These are phyloP conservation scores for Drosophila rhopaloa DNA, from an alignment of 1,140 invertebrate genomes.

Conservation along the genomic window DNA sequence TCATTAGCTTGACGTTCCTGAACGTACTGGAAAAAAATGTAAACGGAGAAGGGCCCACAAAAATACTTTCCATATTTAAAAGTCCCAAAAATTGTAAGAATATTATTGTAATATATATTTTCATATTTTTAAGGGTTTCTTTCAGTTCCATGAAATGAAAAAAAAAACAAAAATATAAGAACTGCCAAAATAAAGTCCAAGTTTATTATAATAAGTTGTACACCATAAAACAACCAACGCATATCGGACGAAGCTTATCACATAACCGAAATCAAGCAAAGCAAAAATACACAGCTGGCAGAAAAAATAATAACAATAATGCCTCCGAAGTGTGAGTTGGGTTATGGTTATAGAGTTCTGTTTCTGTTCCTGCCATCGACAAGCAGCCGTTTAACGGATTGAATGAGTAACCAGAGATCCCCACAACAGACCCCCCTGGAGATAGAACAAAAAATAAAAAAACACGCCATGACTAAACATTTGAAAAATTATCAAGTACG, in stretches of 20 bases:
- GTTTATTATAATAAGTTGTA: conserved; percentile 7
- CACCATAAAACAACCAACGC: neutral
- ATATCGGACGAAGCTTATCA: conserved; percentile 14
- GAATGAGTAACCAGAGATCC: conserved; percentile 37
- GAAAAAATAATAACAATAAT: conserved; percentile 17
- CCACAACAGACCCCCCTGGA: conserved; percentile 14
- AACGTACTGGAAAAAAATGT: conserved; percentile 2
- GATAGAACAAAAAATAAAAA: conserved; percentile 21
- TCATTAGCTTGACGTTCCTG: conserved; percentile 20
- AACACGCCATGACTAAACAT: conserved; percentile 46
- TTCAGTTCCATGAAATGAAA: no score
- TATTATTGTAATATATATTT: no score
- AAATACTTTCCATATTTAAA: no score
- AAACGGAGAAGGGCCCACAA: no score
- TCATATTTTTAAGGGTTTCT: no score
- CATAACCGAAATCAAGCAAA: conserved; percentile 1
- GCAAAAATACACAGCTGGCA: conserved; percentile 15
- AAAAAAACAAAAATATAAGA: no score
- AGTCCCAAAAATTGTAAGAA: no score
- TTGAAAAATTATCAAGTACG: conserved; percentile 46
- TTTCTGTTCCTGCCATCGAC: conserved; percentile 19
- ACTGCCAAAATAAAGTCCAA: conserved; percentile 10
- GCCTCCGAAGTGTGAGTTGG: conserved; percentile 8
- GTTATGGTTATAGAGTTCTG: conserved; percentile 27
- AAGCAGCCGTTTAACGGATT: neutral